Evolutionary conservation across 2,113 vertebrate species (phyloP).

Genomic region (Aramus guarauna): DNA sequence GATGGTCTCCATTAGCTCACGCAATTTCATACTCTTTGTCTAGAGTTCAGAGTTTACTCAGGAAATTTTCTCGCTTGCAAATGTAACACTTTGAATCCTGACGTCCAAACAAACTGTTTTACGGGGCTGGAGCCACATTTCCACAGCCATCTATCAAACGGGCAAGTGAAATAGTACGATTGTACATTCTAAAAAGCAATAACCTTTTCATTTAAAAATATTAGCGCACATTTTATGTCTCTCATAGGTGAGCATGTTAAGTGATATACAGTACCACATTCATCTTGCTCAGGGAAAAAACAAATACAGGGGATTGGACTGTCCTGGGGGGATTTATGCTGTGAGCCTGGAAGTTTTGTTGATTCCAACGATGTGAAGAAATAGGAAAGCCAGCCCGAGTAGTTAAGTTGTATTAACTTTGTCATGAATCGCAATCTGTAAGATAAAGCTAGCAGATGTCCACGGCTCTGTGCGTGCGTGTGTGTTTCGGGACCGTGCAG

Average conservation of each 20-base stretch:
- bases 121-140: not conserved
- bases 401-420: slow-evolving; percentile 47
- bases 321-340: slow-evolving; percentile 4
- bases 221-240: not conserved
- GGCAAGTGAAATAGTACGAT: not conserved
- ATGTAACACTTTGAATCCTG: slow-evolving; percentile 7
- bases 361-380: not conserved
- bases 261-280: not conserved
- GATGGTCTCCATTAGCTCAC: not conserved
- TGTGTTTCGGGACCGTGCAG: not conserved
- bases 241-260: not conserved
- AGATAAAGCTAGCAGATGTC: not conserved
- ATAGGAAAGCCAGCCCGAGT: not conserved
- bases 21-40: slow-evolving; percentile 36
- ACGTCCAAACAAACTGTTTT: slow-evolving; percentile 31
- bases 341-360: slow-evolving; percentile 48
- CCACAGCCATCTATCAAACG: not conserved
- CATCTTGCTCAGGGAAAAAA: not conserved
- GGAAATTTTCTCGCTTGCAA: slow-evolving; percentile 32
- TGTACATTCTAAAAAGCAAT: not conserved
- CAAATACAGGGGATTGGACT: not conserved
- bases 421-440: not conserved
- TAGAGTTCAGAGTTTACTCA: slow-evolving; percentile 57
- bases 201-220: slow-evolving; percentile 28
- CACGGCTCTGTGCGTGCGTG: not conserved